These are phyloP conservation scores for Eugnorisma glareosa DNA, from an alignment of 2,888 invertebrate species.

Conservation along the genomic window DNA sequence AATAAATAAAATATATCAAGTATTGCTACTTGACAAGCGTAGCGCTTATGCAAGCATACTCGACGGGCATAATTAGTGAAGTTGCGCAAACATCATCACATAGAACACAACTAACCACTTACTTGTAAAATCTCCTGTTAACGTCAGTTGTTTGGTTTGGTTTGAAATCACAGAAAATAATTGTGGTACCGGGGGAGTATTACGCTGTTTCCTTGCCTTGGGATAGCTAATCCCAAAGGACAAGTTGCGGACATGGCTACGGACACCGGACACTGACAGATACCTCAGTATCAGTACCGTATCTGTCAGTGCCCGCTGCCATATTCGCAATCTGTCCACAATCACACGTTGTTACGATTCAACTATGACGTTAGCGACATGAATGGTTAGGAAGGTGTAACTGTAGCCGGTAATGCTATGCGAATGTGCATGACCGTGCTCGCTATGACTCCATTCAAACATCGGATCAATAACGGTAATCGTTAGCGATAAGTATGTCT, in stretches of 20 bases:
- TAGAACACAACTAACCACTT: not conserved
- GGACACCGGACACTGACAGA: not conserved
- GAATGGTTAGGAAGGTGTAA: not conserved
- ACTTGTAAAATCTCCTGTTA: not conserved
- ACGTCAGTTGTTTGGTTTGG: not conserved
- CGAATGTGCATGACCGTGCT: not conserved
- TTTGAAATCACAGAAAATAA: not conserved
- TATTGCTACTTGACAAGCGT: not conserved
- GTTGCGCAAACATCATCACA: not conserved
- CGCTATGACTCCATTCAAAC: not conserved
- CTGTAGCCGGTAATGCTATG: not conserved
- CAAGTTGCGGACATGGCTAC: not conserved
- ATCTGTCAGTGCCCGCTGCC: not conserved
- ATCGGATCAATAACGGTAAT: not conserved
- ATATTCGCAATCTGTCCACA: not conserved
- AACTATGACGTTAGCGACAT: not conserved
- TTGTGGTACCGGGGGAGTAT: not conserved
- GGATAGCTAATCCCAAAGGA: not conserved
- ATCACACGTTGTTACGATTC: not conserved
- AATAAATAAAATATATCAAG: not conserved
- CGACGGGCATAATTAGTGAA: slow-evolving; percentile 1
- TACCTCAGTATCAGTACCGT: not conserved
- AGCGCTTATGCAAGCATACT: not conserved
- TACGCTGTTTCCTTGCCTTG: not conserved
- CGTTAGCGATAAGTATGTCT: not conserved